These are phyloP conservation scores for Drosophila ambigua DNA, from an alignment of 1,140 invertebrate species.

Conservation along the genomic window DNA sequence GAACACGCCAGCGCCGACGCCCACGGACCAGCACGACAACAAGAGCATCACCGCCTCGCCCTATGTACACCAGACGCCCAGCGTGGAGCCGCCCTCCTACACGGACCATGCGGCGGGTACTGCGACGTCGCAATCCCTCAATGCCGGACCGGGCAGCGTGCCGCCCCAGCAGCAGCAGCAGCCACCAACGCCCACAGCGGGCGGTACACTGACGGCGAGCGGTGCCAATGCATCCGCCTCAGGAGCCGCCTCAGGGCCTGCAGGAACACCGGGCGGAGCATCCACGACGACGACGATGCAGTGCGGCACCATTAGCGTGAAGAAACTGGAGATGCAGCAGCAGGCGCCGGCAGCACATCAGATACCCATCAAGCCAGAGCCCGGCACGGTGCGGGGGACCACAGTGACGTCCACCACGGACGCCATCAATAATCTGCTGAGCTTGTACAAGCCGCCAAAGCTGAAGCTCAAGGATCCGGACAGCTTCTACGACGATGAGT, in stretches of 20 bases:
- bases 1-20: slow-evolving; percentile 82
- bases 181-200: slow-evolving; percentile 58
- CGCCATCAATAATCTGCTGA: slow-evolving; percentile 67
- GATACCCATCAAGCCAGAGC: slow-evolving; percentile 59
- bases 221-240: slow-evolving; percentile 2
- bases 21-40: slow-evolving; percentile 82
- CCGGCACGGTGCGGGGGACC: slow-evolving; percentile 31
- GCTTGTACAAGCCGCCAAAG: slow-evolving; percentile 88
- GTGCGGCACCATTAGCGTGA: slow-evolving; percentile 72
- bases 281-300: slow-evolving; percentile 17
- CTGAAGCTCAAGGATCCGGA: slow-evolving; percentile 90
- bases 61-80: slow-evolving; percentile 79
- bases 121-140: slow-evolving; percentile 13
- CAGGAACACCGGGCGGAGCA: slow-evolving; percentile 6
- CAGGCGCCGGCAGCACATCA: slow-evolving; percentile 23
- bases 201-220: slow-evolving; percentile 1
- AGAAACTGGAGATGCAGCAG: slow-evolving; percentile 77
- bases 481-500: slow-evolving; percentile 90
- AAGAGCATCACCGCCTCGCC: slow-evolving; percentile 83
- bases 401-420: slow-evolving; percentile 49
- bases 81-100: slow-evolving; percentile 78
- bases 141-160: slow-evolving; percentile 56
- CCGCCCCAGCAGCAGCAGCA: slow-evolving; percentile 45
- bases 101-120: slow-evolving; percentile 33
- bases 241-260: background rate